These are phyloP conservation scores for Lumbricus terrestris DNA, from an alignment of 2,888 invertebrate genomes.

Conservation along the genomic window DNA sequence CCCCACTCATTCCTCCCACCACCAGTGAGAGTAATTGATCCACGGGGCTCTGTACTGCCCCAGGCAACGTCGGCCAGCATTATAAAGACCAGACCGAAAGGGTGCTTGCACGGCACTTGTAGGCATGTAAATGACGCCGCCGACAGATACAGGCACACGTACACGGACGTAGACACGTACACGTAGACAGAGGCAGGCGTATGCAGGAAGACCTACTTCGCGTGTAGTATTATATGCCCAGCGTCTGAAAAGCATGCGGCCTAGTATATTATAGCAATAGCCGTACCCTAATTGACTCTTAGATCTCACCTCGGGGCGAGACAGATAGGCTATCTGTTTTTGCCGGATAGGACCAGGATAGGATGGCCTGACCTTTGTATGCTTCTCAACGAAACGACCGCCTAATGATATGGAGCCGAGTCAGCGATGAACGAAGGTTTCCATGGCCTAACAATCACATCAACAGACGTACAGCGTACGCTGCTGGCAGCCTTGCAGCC, in stretches of 20 bases:
- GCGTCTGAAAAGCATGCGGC: background rate
- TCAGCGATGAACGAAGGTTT: background rate
- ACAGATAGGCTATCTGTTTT: slow-evolving; percentile 4
- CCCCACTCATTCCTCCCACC: background rate
- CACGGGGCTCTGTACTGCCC: background rate
- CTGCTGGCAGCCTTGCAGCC: too few species aligned
- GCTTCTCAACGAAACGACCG: background rate
- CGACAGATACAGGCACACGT: background rate
- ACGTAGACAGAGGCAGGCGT: background rate
- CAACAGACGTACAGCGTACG: background rate
- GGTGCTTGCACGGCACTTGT: background rate
- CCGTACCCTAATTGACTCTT: slow-evolving; percentile 5
- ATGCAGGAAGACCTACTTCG: background rate
- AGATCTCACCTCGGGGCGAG: slow-evolving; percentile 7
- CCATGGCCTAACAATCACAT: background rate
- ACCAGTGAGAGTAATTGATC: background rate
- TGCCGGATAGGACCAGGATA: background rate
- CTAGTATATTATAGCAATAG: too few species aligned
- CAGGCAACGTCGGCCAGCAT: background rate
- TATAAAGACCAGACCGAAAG: background rate
- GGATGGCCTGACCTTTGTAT: slow-evolving; percentile 10
- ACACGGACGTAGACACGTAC: background rate
- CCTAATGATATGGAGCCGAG: background rate
- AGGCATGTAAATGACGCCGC: background rate
- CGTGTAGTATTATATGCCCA: too few species aligned